Conservation (phyloP, 2,797 vertebrate genomes). For the Mico argentatus region DNA sequence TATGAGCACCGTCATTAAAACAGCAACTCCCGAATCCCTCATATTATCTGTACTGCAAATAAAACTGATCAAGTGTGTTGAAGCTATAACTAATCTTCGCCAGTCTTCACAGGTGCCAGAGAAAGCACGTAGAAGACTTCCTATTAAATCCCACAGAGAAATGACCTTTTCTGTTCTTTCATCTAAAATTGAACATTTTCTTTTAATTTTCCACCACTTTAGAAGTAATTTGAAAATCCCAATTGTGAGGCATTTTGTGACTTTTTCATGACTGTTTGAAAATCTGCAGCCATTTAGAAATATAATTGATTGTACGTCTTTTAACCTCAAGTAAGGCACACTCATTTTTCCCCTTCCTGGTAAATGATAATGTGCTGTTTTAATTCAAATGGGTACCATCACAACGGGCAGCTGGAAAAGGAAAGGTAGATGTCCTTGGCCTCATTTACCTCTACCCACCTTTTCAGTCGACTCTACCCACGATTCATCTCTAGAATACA, state of each 20-base stretch:
- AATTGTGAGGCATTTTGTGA: neutral
- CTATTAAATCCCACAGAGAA: constrained; percentile 24
- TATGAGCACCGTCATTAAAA: neutral
- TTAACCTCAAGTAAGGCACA: neutral
- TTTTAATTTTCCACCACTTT: constrained; percentile 58
- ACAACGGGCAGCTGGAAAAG: neutral
- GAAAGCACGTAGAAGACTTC: neutral
- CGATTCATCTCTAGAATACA: accelerated
- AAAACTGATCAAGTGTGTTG: neutral
- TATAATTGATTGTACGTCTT: neutral
- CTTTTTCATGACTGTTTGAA: neutral
- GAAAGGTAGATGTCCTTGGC: accelerated
- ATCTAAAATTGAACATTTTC: constrained; percentile 36
- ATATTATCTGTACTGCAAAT: neutral
- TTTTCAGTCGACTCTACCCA: neutral
- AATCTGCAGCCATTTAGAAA: neutral
- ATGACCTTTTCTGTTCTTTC: constrained; percentile 50
- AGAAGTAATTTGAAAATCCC: constrained; percentile 60
- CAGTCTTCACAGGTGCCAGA: neutral
- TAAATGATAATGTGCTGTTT: neutral
- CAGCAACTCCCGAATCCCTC: too few relatives aligned
- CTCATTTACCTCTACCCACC: too few relatives aligned
- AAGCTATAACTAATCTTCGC: neutral
- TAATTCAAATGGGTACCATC: neutral
- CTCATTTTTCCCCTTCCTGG: neutral